Evolutionary conservation across 1,140 invertebrate species (phyloP).

Genomic region (Drosophila seguyi): DNA sequence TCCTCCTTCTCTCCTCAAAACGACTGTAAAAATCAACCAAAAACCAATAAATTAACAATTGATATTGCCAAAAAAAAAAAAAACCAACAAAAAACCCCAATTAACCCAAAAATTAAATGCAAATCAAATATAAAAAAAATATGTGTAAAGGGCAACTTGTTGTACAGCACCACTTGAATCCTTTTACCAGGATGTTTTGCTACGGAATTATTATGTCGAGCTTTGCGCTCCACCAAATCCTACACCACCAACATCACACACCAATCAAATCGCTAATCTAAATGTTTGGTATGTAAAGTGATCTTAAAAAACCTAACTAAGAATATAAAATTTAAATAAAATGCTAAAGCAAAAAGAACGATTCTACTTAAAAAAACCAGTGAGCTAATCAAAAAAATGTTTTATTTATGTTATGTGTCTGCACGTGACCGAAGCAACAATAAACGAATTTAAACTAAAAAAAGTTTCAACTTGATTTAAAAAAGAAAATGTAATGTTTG

Average conservation of each 20-base stretch:
- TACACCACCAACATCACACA: conserved; percentile 83
- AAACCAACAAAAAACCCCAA: no score
- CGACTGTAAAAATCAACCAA: conserved; percentile 65
- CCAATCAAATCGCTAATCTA: conserved; percentile 83
- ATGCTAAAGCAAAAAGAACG: conserved; percentile 24
- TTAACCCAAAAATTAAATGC: conserved; percentile 35
- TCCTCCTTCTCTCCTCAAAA: conserved; percentile 44
- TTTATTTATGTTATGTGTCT: conserved; percentile 73
- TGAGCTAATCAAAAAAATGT: conserved; percentile 57
- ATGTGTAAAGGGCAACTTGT: conserved; percentile 84
- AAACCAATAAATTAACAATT: conserved; percentile 49
- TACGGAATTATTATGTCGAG: conserved; percentile 84
- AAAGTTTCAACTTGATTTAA: conserved; percentile 6
- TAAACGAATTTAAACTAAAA: conserved; percentile 25
- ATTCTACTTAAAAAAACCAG: conserved; percentile 38
- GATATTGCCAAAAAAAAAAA: conserved; percentile 46
- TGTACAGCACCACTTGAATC: conserved; percentile 85
- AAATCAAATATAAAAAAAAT: conserved; percentile 61
- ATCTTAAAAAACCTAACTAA: conserved; percentile 50
- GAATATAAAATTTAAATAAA: conserved; percentile 31
- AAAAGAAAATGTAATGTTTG: conserved; percentile 23
- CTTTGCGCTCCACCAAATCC: conserved; percentile 81
- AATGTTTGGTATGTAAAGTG: conserved; percentile 84
- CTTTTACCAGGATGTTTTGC: conserved; percentile 84
- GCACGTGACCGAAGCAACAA: conserved; percentile 66